A percentile compares a stretch with the other conserved stretches of the same genome.
phyloP scores from a whole-genome alignment of 2,797 vertebrate species.

The Channa striata region DNA sequence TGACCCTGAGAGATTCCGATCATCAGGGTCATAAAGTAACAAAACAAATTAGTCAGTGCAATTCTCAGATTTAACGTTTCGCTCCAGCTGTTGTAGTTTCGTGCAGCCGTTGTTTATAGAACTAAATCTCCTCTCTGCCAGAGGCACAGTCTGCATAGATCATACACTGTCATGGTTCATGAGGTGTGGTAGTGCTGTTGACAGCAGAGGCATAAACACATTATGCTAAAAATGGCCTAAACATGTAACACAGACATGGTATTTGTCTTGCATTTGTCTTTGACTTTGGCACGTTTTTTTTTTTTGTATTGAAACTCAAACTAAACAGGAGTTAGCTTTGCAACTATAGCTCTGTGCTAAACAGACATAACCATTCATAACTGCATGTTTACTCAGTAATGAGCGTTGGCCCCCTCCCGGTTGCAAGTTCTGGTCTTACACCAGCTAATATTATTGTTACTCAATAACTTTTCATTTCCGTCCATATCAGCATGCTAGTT shows the following conservation, averaged over 20 bases:
- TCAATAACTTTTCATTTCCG: not conserved
- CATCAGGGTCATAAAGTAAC: not conserved
- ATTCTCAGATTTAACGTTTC: not conserved
- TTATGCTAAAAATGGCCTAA: conserved; percentile 6
- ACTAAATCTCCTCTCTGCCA: not conserved
- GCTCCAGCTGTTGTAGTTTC: not conserved
- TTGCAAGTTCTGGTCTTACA: conserved; percentile 19
- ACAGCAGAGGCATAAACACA: conserved; percentile 8
- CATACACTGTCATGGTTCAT: not conserved
- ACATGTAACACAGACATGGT: not conserved
- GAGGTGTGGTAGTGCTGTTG: conserved; percentile 17
- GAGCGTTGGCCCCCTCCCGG: not conserved
- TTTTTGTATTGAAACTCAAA: conserved; percentile 8
- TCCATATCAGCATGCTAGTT: not conserved
- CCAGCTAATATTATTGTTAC: conserved; percentile 30
- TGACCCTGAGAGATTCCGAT: not conserved
- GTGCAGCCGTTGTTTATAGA: conserved; percentile 4
- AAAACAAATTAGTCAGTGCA: not conserved
- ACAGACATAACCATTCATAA: conserved; percentile 3
- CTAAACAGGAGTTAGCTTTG: conserved; percentile 5
- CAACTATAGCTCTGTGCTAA: conserved; percentile 24
- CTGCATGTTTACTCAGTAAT: not conserved
- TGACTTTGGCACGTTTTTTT: not conserved
- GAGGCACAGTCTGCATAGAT: conserved; percentile 11
- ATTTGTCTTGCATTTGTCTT: not conserved